These are phyloP conservation scores for Popillia japonica DNA, from an alignment of 1,140 invertebrate genomes.

Conservation along the genomic window DNA sequence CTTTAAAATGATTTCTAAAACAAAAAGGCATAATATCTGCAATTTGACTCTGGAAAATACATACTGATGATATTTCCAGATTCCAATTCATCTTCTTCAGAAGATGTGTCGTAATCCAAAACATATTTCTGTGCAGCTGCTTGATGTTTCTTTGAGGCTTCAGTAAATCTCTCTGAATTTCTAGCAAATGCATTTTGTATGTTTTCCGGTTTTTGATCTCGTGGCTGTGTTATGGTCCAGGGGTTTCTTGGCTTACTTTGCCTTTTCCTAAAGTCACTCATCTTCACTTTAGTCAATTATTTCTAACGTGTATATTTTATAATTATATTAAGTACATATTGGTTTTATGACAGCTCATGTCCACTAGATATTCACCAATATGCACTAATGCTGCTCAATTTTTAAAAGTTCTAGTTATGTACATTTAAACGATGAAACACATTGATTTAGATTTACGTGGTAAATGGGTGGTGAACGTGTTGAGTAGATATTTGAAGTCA, in stretches of 20 bases:
- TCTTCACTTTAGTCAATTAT: conserved; percentile 17
- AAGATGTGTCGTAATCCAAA: conserved; percentile 66
- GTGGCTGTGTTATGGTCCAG: conserved; percentile 35
- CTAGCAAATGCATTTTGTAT: neutral
- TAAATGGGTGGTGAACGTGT: no score
- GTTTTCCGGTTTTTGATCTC: conserved; percentile 21
- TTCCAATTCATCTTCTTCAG: conserved; percentile 66
- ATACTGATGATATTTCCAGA: conserved; percentile 64
- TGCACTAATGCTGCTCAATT: no score
- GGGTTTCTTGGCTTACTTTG: conserved; percentile 23
- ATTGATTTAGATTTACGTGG: no score
- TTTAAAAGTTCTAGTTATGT: no score
- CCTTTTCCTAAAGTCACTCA: conserved; percentile 18
- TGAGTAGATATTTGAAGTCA: no score
- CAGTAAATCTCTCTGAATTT: conserved; percentile 62
- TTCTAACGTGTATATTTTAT: no score
- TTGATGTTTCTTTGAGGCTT: conserved; percentile 67
- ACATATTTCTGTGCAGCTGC: conserved; percentile 67
- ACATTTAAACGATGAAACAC: no score
- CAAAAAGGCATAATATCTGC: neutral
- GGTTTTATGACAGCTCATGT: no score
- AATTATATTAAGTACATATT: no score
- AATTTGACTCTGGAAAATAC: neutral
- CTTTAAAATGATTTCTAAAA: conserved; percentile 58
- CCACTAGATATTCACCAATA: no score